Conservation (phyloP, 2,797 vertebrate genomes). For the Austrolebias charrua region DNA sequence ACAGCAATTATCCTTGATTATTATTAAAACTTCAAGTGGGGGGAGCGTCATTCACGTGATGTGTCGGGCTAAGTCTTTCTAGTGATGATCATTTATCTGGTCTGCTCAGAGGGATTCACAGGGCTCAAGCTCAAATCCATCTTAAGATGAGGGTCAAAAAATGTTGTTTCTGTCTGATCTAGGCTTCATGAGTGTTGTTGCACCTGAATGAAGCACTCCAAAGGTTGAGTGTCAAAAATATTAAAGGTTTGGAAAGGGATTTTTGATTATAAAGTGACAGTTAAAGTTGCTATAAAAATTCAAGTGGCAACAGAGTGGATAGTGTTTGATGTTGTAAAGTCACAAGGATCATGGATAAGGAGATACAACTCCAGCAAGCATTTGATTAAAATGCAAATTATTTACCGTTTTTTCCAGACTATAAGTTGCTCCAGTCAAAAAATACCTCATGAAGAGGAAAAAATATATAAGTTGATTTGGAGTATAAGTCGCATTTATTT, state of each 20-base stretch:
- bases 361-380: slow-evolving; percentile 3
- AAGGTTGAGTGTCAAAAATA: slow-evolving; percentile 1
- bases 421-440: too few relatives aligned
- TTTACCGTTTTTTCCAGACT: neutral
- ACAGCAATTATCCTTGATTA: slow-evolving; percentile 42
- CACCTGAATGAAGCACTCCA: slow-evolving; percentile 7
- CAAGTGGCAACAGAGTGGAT: slow-evolving; percentile 3
- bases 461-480: too few relatives aligned
- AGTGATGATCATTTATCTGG: slow-evolving; percentile 36
- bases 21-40: slow-evolving; percentile 24
- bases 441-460: too few relatives aligned
- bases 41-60: slow-evolving; percentile 9
- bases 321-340: neutral
- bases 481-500: too few relatives aligned
- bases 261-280: slow-evolving; percentile 20
- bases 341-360: neutral
- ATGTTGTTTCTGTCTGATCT: slow-evolving; percentile 27
- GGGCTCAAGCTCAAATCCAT: slow-evolving; percentile 35
- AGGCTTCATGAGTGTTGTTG: neutral
- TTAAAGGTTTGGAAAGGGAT: slow-evolving; percentile 19
- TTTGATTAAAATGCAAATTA: slow-evolving; percentile 16
- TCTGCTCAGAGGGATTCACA: slow-evolving; percentile 51
- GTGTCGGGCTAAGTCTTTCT: slow-evolving; percentile 13
- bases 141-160: slow-evolving; percentile 26
- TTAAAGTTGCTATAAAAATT: slow-evolving; percentile 16